Conservation (phyloP, 2,797 vertebrate species). For the Coracias cyanogaster region DNA sequence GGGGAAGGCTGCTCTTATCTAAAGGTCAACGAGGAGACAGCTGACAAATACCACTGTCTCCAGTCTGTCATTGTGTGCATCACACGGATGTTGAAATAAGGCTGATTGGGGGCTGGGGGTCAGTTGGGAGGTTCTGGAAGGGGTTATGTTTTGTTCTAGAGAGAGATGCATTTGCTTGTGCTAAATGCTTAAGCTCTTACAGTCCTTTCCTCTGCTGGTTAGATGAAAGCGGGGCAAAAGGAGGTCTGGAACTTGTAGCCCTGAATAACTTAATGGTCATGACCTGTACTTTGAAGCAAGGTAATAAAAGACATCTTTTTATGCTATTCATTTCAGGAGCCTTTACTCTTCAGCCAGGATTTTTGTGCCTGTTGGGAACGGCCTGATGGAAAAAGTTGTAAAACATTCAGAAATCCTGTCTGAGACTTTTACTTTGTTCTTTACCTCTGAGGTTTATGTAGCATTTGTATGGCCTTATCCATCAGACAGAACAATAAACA, state of each 20-base stretch:
- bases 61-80: neutral
- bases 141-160: neutral
- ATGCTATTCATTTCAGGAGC: constrained; percentile 40
- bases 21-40: neutral
- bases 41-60: neutral
- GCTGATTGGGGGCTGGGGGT: neutral
- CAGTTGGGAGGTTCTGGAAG: fast-evolving
- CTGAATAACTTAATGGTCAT: constrained; percentile 41
- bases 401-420: constrained; percentile 51
- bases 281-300: constrained; percentile 56
- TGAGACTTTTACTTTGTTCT: constrained; percentile 58
- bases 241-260: constrained; percentile 49
- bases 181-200: neutral
- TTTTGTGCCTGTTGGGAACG: constrained; percentile 34
- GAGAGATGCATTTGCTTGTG: neutral
- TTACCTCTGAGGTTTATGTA: constrained; percentile 51
- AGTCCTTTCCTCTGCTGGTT: neutral
- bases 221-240: neutral
- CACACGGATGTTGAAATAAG: neutral
- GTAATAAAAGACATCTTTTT: constrained; percentile 51
- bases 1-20: neutral
- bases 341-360: constrained; percentile 58
- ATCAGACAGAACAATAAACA: constrained; percentile 49
- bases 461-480: neutral
- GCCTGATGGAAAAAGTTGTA: constrained; percentile 51